Evolutionary conservation across 2,888 invertebrate genomes (phyloP), one percentile per base, ranked within the genome.

Genomic region (Herminia tarsipennalis): DNA sequence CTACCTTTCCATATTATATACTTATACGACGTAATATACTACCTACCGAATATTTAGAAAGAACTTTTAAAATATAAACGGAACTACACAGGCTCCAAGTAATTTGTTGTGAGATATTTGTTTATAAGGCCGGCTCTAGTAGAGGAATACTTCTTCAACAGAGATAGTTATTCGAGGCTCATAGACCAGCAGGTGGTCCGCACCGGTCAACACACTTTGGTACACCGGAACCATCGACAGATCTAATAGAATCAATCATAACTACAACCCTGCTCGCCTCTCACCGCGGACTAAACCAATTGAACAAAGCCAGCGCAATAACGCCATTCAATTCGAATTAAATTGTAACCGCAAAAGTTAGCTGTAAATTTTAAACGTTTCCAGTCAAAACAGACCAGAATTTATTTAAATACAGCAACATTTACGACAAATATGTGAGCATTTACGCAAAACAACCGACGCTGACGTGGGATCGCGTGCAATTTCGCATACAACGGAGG

Each of bases 391-490:
- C 70, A 63, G 61, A 64, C 50, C 56, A 60, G 69, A 73, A 74
- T 71, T 70, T 73, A 76, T 75, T 78, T 77, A 78, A 82, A 80
- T 74, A 76, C 69, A 62, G 56, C 70, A 72, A 68, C 73, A 73
- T 81, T 88, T 86, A 87, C 82, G 77, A 82, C 86, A 87, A 89
- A 89, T 87, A 87, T 86, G 84, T 88, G 85, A 88, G 89, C 90
- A 88, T 89, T 90, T 88, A 86, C 83, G 75, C 82, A 80, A 82
- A 83, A 81, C 80, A 76, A 75, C 73, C 73, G 59, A 51, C 51
- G 20, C 24, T 63, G 76, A 70, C 76, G 66, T 74, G 77, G 70
- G 78, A 85, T 90, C 80, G 90, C 90, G 88, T 88, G 90, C 88
- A 83, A 85, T 86, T 86, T 82, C 78, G 68, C 79, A 80, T 81